Percentiles rank a stretch among this genome's conserved stretches.
These are phyloP conservation scores for Amiota mariae DNA, from an alignment of 2,888 invertebrate genomes.

Conservation along the genomic window DNA sequence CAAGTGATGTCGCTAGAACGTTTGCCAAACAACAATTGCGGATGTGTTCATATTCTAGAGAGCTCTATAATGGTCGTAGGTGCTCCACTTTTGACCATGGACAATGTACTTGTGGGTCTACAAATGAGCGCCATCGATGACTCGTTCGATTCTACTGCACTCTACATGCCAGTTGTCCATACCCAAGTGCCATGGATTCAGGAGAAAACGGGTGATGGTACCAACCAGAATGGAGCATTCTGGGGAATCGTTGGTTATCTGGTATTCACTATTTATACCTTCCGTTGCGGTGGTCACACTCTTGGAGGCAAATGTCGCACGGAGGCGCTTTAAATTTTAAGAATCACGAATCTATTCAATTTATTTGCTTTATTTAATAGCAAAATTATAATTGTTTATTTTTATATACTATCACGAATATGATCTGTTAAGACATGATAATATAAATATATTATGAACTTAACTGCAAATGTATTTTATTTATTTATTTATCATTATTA, in stretches of 20 bases:
- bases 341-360: too few relatives aligned
- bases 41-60: conserved; percentile 34
- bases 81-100: conserved; percentile 47
- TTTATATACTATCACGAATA: too few relatives aligned
- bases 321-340: not conserved
- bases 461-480: too few relatives aligned
- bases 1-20: conserved; percentile 47
- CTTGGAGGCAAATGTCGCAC: conserved; percentile 38
- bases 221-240: conserved; percentile 63
- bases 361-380: too few relatives aligned
- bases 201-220: conserved; percentile 54
- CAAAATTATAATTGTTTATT: too few relatives aligned
- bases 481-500: too few relatives aligned
- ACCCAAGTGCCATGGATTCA: conserved; percentile 60
- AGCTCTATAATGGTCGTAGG: conserved; percentile 36
- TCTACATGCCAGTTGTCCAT: conserved; percentile 47
- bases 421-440: too few relatives aligned
- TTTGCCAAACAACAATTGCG: conserved; percentile 31
- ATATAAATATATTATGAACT: too few relatives aligned
- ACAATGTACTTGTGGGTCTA: conserved; percentile 35
- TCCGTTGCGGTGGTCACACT: conserved; percentile 38
- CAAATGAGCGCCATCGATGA: not conserved
- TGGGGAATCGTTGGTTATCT: conserved; percentile 67
- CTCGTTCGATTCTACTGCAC: conserved; percentile 33
- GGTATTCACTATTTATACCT: conserved; percentile 59